phyloP scores from a whole-genome alignment of 2,797 vertebrate species.

The Phataginus tricuspis region DNA sequence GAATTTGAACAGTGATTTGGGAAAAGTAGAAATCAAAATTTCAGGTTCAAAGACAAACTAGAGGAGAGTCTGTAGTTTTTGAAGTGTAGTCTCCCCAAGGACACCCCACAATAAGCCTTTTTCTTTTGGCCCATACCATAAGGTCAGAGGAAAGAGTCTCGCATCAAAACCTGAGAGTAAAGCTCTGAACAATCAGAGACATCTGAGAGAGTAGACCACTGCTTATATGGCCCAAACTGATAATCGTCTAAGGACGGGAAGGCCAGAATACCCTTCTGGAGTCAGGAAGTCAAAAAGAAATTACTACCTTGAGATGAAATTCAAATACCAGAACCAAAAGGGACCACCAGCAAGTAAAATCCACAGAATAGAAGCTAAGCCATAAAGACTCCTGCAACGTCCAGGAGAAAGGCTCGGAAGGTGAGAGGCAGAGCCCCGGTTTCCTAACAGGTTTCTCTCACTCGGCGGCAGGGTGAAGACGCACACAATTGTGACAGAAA shows the following conservation, averaged over 20 bases:
- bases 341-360: background rate
- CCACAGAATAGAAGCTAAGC: background rate
- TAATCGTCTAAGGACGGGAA: background rate
- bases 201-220: background rate
- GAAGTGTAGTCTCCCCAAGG: background rate
- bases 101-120: background rate
- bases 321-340: constrained; percentile 19
- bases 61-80: background rate
- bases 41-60: background rate
- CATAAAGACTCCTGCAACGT: background rate
- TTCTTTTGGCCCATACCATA: background rate
- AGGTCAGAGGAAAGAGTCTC: background rate
- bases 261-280: background rate
- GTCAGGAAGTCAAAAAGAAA: background rate
- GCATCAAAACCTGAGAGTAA: background rate
- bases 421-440: background rate
- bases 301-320: background rate
- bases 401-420: background rate
- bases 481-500: background rate
- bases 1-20: background rate
- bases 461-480: background rate
- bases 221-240: background rate
- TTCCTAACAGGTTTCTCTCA: background rate
- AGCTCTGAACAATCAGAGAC: background rate
- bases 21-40: background rate